Evolutionary conservation across 2,113 vertebrate species (phyloP).

Genomic region (Tamias sibiricus): DNA sequence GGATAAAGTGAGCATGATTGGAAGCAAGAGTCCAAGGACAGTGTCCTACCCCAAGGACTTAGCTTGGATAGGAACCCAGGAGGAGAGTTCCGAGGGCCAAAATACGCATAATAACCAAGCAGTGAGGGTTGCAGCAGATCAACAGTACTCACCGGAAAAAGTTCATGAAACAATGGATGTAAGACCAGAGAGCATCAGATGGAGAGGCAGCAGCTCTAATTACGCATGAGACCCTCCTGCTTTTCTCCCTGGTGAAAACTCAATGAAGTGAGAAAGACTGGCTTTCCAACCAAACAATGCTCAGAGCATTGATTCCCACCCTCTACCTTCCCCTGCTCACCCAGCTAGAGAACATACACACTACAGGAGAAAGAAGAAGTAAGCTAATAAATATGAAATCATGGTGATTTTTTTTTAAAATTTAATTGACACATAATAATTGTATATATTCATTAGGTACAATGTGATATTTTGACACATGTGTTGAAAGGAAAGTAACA

Average conservation of each 20-base stretch:
- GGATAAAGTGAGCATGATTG: neutral
- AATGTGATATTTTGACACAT: neutral
- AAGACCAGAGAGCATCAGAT: neutral
- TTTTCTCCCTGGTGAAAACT: neutral
- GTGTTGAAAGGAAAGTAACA: neutral
- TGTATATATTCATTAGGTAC: neutral
- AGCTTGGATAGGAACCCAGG: neutral
- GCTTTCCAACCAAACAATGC: neutral
- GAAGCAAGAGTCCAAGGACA: neutral
- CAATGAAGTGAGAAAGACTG: neutral
- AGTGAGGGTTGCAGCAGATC: neutral
- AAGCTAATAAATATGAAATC: neutral
- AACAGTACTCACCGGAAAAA: neutral
- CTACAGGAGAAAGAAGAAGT: neutral
- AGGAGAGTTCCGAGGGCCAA: neutral
- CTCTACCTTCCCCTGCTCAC: too few species aligned
- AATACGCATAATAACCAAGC: neutral
- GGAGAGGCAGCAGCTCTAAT: neutral
- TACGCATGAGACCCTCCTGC: neutral
- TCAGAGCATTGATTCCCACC: neutral
- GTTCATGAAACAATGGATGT: neutral
- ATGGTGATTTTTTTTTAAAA: neutral
- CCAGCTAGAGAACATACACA: neutral
- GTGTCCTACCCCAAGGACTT: rapidly evolving
- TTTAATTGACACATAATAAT: neutral